Evolutionary conservation across 2,113 vertebrate genomes (phyloP), one percentile per base, ranked within the genome.

Genomic region (Coreoperca whiteheadi): DNA sequence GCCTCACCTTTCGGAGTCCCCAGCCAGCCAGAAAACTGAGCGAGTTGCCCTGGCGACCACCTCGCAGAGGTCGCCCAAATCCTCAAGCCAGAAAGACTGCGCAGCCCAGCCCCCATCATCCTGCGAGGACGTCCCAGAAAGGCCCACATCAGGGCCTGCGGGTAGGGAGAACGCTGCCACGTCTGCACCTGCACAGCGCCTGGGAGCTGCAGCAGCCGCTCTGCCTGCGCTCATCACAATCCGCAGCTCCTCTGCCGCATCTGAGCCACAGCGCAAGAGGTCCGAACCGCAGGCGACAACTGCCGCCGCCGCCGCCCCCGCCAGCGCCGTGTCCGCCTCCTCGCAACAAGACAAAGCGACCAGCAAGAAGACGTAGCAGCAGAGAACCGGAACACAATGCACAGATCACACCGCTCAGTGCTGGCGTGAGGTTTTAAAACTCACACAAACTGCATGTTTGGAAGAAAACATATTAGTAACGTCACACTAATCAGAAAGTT

Each of bases 281-380:
- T 90, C 92, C 77, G 95, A 95, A 71, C 90, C 93, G 57, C 91
- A 89, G 79, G 79, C 90, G 0, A 0, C 70, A 1, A 14, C 79
- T 3, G 39, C 91, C 88, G 2, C 39, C n/a, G 3, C 57, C 70
- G 56, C 39, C n/a, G 3, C 57, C 70, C 56, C 78, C 48, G 0
- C 66, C 74, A 75, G 23, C 51, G 57, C 76, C 34, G 64, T 60
- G 53, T 43, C 91, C 18, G 30, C 83, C 70, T 65, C 90, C 46
- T 66, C 77, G 0, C 91, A 94, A 82, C 96, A 93, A 30, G 95
- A 94, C 81, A 95, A 95, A 95, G 88, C 91, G 11, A 23, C 41
- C 88, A 82, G 85, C 77, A 96, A 94, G 93, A 96, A 96, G 93
- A 97, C 96, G 95, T 97, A 98, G 95, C 96, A 95, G 88, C 63